Evolutionary conservation across 2,888 invertebrate genomes (phyloP).

Genomic region (Melanostoma scalare): DNA sequence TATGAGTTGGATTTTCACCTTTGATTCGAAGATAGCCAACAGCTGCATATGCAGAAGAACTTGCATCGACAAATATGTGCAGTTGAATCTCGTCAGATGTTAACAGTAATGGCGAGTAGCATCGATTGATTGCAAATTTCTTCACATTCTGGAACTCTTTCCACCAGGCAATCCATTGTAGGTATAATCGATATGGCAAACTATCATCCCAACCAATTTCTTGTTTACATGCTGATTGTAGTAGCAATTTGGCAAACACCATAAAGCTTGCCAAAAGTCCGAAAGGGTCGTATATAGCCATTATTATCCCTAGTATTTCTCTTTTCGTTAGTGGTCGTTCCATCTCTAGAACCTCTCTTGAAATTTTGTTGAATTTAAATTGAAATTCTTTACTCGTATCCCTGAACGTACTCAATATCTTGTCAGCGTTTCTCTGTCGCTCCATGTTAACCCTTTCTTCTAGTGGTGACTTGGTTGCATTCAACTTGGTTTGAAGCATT

Average conservation of each 20-base stretch:
- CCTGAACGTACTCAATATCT: too few species aligned
- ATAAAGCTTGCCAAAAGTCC: slow-evolving; percentile 74
- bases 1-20: slow-evolving; percentile 37
- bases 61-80: background rate
- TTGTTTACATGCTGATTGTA: slow-evolving; percentile 39
- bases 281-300: slow-evolving; percentile 75
- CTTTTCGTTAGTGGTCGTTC: slow-evolving; percentile 70
- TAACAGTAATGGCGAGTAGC: slow-evolving; percentile 1
- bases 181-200: background rate
- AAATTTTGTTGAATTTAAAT: slow-evolving; percentile 47
- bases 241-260: slow-evolving; percentile 31
- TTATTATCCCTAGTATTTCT: slow-evolving; percentile 69
- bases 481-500: too few species aligned
- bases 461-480: too few species aligned
- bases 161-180: background rate
- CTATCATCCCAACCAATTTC: slow-evolving; percentile 22
- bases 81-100: background rate
- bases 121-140: slow-evolving; percentile 7
- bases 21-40: slow-evolving; percentile 13
- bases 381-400: too few species aligned
- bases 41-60: background rate
- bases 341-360: too few species aligned
- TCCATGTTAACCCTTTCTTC: too few species aligned
- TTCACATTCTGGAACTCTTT: slow-evolving; percentile 6
- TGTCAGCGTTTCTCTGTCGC: too few species aligned